Conservation (phyloP, 2,888 invertebrate species). For the Heteromyza rotundicornis region DNA sequence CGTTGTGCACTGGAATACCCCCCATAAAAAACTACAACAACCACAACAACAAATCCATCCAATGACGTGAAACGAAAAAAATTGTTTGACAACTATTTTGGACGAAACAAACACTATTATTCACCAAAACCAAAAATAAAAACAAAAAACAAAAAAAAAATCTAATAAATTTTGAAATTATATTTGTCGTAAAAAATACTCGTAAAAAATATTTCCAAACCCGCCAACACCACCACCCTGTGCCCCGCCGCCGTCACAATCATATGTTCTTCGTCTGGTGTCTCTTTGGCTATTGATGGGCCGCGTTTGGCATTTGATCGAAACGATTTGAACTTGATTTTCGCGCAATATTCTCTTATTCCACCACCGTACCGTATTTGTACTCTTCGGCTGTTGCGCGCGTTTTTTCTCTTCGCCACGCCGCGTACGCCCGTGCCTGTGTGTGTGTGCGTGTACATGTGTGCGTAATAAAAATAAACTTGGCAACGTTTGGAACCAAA, state of each 20-base stretch:
- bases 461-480: constrained; percentile 33
- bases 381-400: constrained; percentile 12
- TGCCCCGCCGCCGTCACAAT: constrained; percentile 23
- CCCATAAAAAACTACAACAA: constrained; percentile 32
- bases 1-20: constrained; percentile 29
- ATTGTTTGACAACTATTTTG: background rate
- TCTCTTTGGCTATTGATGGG: constrained; percentile 16
- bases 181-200: no score
- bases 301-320: constrained; percentile 37
- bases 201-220: constrained; percentile 4
- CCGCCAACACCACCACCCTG: constrained; percentile 40
- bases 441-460: constrained; percentile 29
- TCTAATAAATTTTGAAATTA: no score
- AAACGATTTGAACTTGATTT: constrained; percentile 18
- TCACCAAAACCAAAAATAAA: no score
- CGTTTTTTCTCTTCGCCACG: constrained; percentile 31
- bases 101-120: constrained; percentile 7
- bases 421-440: constrained; percentile 28
- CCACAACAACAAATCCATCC: constrained; percentile 20
- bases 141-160: no score
- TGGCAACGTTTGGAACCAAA: background rate
- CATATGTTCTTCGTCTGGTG: constrained; percentile 17
- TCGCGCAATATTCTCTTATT: constrained; percentile 10
- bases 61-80: constrained; percentile 11
- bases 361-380: constrained; percentile 6